Evolutionary conservation across 2,888 invertebrate genomes (phyloP).

Genomic region (Brenthis ino): DNA sequence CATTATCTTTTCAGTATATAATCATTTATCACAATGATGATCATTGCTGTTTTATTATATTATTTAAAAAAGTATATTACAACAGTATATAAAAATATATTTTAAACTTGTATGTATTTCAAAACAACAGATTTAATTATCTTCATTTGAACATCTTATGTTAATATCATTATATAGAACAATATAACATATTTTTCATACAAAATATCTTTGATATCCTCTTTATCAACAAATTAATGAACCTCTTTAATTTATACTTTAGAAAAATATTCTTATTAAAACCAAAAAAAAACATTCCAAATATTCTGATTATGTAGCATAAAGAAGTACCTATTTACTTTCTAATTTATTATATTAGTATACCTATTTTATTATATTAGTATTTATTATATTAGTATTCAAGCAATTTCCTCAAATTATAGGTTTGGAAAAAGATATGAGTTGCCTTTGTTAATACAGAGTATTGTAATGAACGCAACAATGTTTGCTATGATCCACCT

Average conservation of each 20-base stretch:
- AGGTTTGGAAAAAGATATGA: constrained; percentile 99
- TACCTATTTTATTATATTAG: background rate
- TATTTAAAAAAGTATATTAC: too few species aligned
- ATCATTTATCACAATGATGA: background rate
- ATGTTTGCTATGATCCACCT: constrained; percentile 98
- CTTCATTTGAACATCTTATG: too few species aligned
- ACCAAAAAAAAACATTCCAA: too few species aligned
- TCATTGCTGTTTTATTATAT: background rate
- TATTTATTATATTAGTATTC: background rate
- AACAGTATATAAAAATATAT: background rate
- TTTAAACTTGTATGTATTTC: too few species aligned
- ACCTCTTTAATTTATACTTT: too few species aligned
- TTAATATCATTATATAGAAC: too few species aligned
- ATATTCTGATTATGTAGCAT: too few species aligned
- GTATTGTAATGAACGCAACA: constrained; percentile 97
- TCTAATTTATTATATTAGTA: background rate
- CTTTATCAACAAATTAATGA: too few species aligned
- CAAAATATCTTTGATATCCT: too few species aligned
- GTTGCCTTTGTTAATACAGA: constrained; percentile 96
- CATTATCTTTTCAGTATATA: background rate
- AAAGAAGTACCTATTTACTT: background rate
- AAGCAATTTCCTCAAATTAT: constrained; percentile 51
- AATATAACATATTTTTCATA: too few species aligned
- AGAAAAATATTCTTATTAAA: too few species aligned
- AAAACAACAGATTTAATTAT: too few species aligned